These are phyloP conservation scores for Lagodon rhomboides DNA, from an alignment of 2,797 vertebrate genomes.

Conservation along the genomic window DNA sequence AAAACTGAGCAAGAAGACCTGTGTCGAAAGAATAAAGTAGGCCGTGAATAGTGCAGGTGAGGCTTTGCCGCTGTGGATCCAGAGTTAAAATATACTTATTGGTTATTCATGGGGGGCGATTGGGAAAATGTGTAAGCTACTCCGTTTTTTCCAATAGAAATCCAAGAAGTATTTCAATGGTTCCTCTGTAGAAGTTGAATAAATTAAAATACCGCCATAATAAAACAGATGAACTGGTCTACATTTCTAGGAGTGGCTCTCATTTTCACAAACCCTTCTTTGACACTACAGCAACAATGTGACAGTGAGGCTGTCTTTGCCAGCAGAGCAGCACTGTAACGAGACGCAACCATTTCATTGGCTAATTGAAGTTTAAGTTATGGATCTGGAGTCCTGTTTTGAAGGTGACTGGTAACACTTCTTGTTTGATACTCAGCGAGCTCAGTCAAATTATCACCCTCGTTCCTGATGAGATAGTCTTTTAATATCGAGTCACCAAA, in stretches of 20 bases:
- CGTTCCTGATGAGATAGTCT: background rate
- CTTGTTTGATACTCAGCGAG: background rate
- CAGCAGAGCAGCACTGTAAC: background rate
- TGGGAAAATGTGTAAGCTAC: too few relatives aligned
- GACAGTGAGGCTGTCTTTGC: background rate
- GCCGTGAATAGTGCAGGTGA: too few relatives aligned
- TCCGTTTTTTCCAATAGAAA: too few relatives aligned
- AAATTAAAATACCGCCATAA: too few relatives aligned
- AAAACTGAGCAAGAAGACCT: too few relatives aligned
- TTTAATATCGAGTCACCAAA: background rate
- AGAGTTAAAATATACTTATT: too few relatives aligned
- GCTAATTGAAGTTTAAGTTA: slow-evolving; percentile 3
- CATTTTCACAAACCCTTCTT: background rate
- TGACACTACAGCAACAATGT: background rate
- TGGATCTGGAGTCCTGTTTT: background rate
- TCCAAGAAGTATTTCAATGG: too few relatives aligned
- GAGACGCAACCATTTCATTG: background rate
- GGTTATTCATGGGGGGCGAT: too few relatives aligned
- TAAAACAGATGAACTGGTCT: background rate
- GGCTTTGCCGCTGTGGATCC: too few relatives aligned
- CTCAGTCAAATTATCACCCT: too few relatives aligned
- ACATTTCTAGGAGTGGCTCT: background rate
- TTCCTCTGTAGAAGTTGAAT: too few relatives aligned
- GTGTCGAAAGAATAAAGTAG: too few relatives aligned
- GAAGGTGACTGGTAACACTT: background rate